Evolutionary conservation across 2,113 vertebrate genomes (phyloP).

Genomic region (Butorides virescens): DNA sequence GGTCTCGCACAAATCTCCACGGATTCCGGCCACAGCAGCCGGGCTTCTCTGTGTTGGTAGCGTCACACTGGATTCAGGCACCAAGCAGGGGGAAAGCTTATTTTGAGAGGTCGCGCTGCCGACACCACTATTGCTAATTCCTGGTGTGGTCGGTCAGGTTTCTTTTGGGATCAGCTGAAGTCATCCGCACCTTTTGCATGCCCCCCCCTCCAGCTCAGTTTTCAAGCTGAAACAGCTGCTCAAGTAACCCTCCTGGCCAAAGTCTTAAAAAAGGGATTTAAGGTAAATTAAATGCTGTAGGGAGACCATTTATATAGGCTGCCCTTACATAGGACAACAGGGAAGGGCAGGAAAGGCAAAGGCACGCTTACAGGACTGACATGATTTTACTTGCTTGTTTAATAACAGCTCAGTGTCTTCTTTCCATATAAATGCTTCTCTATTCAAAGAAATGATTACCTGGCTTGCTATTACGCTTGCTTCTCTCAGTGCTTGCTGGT

Average conservation of each 20-base stretch:
- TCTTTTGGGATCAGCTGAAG: background rate
- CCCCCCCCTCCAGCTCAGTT: background rate
- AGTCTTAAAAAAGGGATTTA: background rate
- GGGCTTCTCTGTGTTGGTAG: rapidly evolving
- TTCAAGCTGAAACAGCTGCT: background rate
- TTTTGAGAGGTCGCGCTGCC: background rate
- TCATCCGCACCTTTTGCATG: background rate
- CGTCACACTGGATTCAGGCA: rapidly evolving
- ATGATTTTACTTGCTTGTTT: background rate
- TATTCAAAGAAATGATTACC: conserved; percentile 33
- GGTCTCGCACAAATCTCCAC: background rate
- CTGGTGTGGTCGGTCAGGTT: background rate
- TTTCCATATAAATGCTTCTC: background rate
- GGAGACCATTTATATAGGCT: background rate
- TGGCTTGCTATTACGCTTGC: conserved; percentile 49
- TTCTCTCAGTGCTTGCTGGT: conserved; percentile 72
- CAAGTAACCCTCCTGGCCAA: background rate
- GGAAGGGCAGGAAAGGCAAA: background rate
- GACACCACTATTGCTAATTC: background rate
- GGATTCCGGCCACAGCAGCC: background rate
- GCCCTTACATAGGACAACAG: background rate
- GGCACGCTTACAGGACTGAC: background rate
- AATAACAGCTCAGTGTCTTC: background rate
- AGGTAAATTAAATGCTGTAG: background rate
- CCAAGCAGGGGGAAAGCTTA: background rate